Conservation (phyloP, 2,888 invertebrate species). For the Augiades crinisus region DNA sequence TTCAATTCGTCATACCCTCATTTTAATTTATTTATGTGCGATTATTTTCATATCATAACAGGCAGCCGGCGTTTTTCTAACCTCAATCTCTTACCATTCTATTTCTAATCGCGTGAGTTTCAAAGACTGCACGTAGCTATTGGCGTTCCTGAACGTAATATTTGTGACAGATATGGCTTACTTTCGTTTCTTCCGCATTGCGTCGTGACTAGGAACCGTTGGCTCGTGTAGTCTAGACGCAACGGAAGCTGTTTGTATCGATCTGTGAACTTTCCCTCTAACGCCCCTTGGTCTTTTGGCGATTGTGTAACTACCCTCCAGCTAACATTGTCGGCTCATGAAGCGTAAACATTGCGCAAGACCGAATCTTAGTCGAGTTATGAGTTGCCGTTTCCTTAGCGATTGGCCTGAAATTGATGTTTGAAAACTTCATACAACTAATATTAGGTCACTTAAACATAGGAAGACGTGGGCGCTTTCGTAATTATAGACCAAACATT, state of each 20-base stretch:
- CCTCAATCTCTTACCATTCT: slow-evolving; percentile 44
- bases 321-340: slow-evolving; percentile 1
- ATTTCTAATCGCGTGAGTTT: slow-evolving; percentile 18
- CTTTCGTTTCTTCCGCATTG: slow-evolving; percentile 43
- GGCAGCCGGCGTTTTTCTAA: slow-evolving; percentile 55
- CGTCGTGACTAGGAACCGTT: slow-evolving; percentile 38
- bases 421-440: slow-evolving; percentile 23
- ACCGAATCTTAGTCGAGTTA: slow-evolving; percentile 12
- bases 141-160: background rate
- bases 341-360: slow-evolving; percentile 24
- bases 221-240: slow-evolving; percentile 44
- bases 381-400: slow-evolving; percentile 20
- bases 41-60: slow-evolving; percentile 41
- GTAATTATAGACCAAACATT: slow-evolving; percentile 25
- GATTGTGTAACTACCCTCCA: slow-evolving; percentile 24
- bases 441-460: slow-evolving; percentile 25
- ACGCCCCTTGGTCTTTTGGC: background rate
- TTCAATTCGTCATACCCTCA: slow-evolving; percentile 53
- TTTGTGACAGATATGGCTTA: slow-evolving; percentile 25
- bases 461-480: slow-evolving; percentile 19
- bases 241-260: slow-evolving; percentile 46
- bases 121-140: slow-evolving; percentile 8
- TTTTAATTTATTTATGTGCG: slow-evolving; percentile 42
- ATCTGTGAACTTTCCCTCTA: slow-evolving; percentile 39
- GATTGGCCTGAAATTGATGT: slow-evolving; percentile 15